A percentile compares a stretch with the other conserved stretches of the same genome.
These are phyloP conservation scores for Drosophila nigritarsus DNA, from an alignment of 2,888 invertebrate species.

Conservation along the genomic window DNA sequence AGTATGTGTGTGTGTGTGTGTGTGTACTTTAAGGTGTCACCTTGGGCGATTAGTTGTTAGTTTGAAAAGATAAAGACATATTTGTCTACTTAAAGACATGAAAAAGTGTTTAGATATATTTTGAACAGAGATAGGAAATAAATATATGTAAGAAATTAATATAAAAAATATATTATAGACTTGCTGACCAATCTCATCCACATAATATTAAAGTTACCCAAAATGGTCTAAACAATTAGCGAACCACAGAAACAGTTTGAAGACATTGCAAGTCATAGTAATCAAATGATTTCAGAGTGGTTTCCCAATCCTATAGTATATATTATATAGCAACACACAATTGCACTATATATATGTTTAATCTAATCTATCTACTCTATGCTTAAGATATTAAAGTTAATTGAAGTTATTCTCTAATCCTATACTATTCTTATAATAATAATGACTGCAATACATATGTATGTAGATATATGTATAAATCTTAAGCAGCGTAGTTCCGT, in stretches of 20 bases:
- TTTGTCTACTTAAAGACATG: not conserved
- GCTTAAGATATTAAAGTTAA: not conserved
- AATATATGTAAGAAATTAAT: not conserved
- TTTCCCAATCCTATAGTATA: not conserved
- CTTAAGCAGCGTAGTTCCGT: constrained; percentile 26
- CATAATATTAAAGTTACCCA: not conserved
- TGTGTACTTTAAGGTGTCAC: constrained; percentile 40
- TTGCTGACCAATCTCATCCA: not conserved
- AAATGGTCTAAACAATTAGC: too few relatives aligned
- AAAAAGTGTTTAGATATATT: not conserved
- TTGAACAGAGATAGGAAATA: not conserved
- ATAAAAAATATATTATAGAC: not conserved
- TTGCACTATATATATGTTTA: not conserved
- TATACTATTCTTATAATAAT: not conserved
- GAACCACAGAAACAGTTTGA: too few relatives aligned
- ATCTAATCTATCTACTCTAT: not conserved
- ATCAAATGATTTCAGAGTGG: not conserved
- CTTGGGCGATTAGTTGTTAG: constrained; percentile 23
- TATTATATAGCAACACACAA: not conserved
- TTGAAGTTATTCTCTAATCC: not conserved
- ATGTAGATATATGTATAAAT: not conserved
- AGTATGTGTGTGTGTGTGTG: not conserved
- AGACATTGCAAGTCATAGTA: too few relatives aligned
- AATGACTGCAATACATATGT: not conserved
- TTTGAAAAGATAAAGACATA: not conserved